These are phyloP conservation scores for Dendroctonus ponderosae DNA, from an alignment of 1,140 invertebrate genomes.

Conservation along the genomic window DNA sequence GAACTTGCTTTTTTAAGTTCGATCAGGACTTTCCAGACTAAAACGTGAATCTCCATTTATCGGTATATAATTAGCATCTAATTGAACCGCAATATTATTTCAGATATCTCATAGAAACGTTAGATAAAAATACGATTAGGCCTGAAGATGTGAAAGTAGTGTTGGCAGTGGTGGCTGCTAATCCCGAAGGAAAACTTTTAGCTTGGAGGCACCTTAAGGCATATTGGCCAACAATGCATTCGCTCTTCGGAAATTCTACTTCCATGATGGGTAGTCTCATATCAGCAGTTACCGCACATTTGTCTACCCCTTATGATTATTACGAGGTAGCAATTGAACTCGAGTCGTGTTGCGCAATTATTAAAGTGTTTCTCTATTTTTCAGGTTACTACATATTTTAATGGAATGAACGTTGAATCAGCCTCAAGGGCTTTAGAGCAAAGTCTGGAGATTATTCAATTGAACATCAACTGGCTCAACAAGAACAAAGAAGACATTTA, in stretches of 20 bases:
- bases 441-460: conserved; percentile 72
- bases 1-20: too few species aligned
- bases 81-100: neutral
- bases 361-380: conserved; percentile 22
- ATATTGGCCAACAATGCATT: conserved; percentile 67
- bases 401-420: conserved; percentile 65
- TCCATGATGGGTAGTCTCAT: conserved; percentile 69
- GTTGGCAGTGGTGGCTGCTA: conserved; percentile 66
- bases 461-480: conserved; percentile 75
- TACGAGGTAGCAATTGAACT: conserved; percentile 58
- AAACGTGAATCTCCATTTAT: too few species aligned
- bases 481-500: conserved; percentile 58
- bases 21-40: too few species aligned
- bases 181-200: conserved; percentile 67
- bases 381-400: conserved; percentile 71
- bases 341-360: neutral
- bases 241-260: conserved; percentile 66
- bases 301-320: conserved; percentile 70
- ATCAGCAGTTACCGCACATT: conserved; percentile 66
- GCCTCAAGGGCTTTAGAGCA: conserved; percentile 67
- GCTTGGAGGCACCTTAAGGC: conserved; percentile 77
- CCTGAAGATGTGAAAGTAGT: conserved; percentile 70
- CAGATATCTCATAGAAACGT: conserved; percentile 60
- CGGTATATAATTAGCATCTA: too few species aligned
- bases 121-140: conserved; percentile 66